These are phyloP conservation scores for Somateria mollissima DNA, from an alignment of 2,797 vertebrate species.

Conservation along the genomic window DNA sequence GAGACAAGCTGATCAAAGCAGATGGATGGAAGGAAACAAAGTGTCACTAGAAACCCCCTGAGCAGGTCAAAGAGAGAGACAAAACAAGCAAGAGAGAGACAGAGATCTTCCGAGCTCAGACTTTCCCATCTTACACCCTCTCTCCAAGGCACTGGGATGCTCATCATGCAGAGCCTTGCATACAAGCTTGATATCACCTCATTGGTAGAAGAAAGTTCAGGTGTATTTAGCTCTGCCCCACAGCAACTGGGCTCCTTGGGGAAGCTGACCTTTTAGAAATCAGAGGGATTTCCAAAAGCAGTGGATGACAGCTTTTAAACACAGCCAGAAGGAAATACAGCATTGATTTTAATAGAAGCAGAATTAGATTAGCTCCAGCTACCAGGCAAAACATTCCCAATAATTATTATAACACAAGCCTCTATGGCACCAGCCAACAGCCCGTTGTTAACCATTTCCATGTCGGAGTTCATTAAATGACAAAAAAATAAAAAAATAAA, in stretches of 20 bases:
- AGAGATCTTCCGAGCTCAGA: not conserved
- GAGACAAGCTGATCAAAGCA: not conserved
- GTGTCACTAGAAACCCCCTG: not conserved
- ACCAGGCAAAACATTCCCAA: not conserved
- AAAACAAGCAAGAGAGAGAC: not conserved
- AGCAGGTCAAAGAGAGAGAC: not conserved
- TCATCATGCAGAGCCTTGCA: fast-evolving
- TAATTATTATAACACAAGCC: not conserved
- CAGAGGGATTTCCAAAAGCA: not conserved
- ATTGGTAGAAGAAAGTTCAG: fast-evolving
- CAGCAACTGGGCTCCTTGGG: not conserved
- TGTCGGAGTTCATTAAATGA: not conserved
- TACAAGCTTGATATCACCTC: not conserved
- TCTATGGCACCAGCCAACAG: not conserved
- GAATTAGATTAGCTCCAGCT: not conserved
- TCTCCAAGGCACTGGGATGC: not conserved
- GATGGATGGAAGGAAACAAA: not conserved
- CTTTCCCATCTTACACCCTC: not conserved
- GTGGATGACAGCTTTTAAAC: not conserved
- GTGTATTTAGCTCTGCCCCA: not conserved
- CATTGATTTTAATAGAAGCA: not conserved
- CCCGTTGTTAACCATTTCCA: not conserved
- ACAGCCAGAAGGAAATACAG: not conserved
- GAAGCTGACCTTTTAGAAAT: not conserved
- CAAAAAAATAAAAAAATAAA: not conserved